Percentiles rank a stretch among this genome's conserved stretches.
Conservation (phyloP, 2,888 invertebrate genomes). For the Beris chalybata region DNA sequence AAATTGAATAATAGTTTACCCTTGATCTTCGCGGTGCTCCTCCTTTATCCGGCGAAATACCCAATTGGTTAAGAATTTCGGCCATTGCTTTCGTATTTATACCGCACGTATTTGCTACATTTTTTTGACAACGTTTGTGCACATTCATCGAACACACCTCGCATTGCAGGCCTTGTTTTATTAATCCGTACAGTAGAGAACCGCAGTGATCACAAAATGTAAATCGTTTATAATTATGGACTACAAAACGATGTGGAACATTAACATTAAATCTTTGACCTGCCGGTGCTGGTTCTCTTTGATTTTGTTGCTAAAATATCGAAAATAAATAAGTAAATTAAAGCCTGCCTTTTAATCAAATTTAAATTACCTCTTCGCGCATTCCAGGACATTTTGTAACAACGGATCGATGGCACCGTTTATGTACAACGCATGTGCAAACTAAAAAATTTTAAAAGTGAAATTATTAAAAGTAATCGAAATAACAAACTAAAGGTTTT, state of each 20-base stretch:
- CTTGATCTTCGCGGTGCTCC: slow-evolving; percentile 67
- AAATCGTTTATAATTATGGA: slow-evolving; percentile 96
- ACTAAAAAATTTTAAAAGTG: slow-evolving; percentile 64
- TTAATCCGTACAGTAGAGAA: slow-evolving; percentile 92
- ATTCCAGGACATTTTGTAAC: slow-evolving; percentile 99
- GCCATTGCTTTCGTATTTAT: slow-evolving; percentile 97
- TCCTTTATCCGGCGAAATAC: slow-evolving; percentile 87
- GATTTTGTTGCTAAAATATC: slow-evolving; percentile 52
- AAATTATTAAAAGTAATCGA: not conserved
- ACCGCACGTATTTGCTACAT: slow-evolving; percentile 99
- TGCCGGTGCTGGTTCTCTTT: slow-evolving; percentile 64
- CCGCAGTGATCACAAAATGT: slow-evolving; percentile 99
- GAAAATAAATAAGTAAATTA: slow-evolving; percentile 33
- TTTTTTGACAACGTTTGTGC: slow-evolving; percentile 98
- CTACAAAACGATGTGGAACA: slow-evolving; percentile 93
- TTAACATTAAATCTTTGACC: slow-evolving; percentile 95
- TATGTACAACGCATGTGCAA: slow-evolving; percentile 99
- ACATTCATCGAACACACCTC: slow-evolving; percentile 97
- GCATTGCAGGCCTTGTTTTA: slow-evolving; percentile 95
- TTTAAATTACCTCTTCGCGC: slow-evolving; percentile 72
- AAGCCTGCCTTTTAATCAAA: not conserved
- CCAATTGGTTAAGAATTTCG: slow-evolving; percentile 86
- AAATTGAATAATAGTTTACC: slow-evolving; percentile 49
- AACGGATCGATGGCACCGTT: slow-evolving; percentile 94
- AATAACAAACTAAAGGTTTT: not conserved